Conservation (phyloP, 1,140 invertebrate species). For the Ceratosolen solmsi region DNA sequence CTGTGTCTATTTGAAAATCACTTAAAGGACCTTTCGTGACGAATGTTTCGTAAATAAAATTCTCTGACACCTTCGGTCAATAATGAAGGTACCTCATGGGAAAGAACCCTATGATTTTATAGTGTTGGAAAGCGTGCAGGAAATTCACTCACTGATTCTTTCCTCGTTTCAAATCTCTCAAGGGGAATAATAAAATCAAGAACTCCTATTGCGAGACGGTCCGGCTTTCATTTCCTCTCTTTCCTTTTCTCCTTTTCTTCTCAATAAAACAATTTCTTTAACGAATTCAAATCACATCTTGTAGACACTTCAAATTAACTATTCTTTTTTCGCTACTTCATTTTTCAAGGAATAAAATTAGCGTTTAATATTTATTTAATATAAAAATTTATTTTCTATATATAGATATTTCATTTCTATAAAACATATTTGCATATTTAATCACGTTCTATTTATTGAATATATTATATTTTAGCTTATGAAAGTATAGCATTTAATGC, state of each 20-base stretch:
- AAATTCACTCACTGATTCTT: conserved; percentile 47
- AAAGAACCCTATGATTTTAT: conserved; percentile 45
- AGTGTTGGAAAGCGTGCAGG: conserved; percentile 24
- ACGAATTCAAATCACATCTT: conserved; percentile 52
- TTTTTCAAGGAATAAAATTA: too few species aligned
- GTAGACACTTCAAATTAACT: conserved; percentile 45
- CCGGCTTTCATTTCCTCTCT: conserved; percentile 8
- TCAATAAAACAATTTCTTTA: conserved; percentile 45
- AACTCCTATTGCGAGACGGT: conserved; percentile 23
- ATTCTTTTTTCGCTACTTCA: conserved; percentile 8
- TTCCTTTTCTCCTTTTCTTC: background rate
- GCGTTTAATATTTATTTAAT: too few species aligned
- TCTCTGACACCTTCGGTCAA: conserved; percentile 13
- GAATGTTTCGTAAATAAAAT: conserved; percentile 42
- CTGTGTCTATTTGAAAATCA: conserved; percentile 10
- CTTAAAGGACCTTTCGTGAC: background rate
- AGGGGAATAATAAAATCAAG: conserved; percentile 53
- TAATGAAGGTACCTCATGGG: conserved; percentile 25
- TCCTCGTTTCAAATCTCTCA: conserved; percentile 47
- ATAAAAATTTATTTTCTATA: background rate
- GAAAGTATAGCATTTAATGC: too few species aligned
- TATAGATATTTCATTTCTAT: background rate
- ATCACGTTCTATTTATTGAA: background rate
- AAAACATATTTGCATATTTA: background rate
- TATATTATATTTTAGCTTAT: too few species aligned